Evolutionary conservation across 2,113 vertebrate genomes (phyloP), one percentile per base, ranked within the genome.

Genomic region (Regulus satrapa): DNA sequence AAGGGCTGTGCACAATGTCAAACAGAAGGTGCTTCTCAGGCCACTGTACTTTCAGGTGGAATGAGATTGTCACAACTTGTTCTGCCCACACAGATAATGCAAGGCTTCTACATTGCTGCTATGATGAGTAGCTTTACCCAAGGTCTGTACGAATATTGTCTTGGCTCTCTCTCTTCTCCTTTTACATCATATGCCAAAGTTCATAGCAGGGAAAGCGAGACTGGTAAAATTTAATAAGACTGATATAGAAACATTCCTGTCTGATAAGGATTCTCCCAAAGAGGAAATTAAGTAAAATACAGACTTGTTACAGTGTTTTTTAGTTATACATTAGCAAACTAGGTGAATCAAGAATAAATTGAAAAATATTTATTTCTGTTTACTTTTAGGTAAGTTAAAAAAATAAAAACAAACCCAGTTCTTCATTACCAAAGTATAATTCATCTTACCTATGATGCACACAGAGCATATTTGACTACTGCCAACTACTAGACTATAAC

Each of bases 81-180:
- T 58, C 17, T 3, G 0, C 40, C 41, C 34, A 73, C 13, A 48
- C 3, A 45, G 43, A 34, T 0, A 14, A 46, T 5, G 0, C 1
- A 63, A 64, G 46, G 31, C 25, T 32, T 62, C 36, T 9, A 40
- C 6, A 13, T 31, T 80, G 25, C 66, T 69, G 58, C 54, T 68
- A 1, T 3, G 6, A 80, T 87, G 23, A 84, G 14, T 8, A 81
- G 20, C 68, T 66, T 71, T 21, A 74, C 34, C 24, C 15, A 4
- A 40, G 62, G 34, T 31, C 43, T 61, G 10, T 18, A 46, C 18
- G 25, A 54, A 74, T 66, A 43, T 14, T 45, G 51, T 34, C 17
- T 80, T 91, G 28, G 38, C 29, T 77, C 23, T 69, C 23, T 26
- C 25, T 80, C 43, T 68, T 73, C 36, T 69, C 52, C 48, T 76